phyloP scores from a whole-genome alignment of 2,888 invertebrate genomes.

The Rhagophthalmus giganteus region DNA sequence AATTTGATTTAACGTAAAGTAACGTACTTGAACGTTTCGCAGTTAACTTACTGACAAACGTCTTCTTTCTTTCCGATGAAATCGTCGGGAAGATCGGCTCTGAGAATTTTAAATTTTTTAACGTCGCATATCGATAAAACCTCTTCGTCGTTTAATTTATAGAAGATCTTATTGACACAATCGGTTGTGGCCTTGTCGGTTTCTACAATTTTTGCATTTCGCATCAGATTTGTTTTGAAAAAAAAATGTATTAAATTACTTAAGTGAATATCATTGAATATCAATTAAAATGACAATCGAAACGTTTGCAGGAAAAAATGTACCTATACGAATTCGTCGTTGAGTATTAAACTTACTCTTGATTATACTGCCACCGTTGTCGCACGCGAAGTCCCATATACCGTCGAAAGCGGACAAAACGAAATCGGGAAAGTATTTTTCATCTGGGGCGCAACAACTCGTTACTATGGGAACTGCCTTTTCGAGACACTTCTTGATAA shows the following conservation, averaged over 20 bases:
- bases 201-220: too few relatives aligned
- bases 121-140: not conserved
- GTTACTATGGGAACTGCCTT: not conserved
- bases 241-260: too few relatives aligned
- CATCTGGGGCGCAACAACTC: not conserved
- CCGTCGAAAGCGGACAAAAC: constrained; percentile 1
- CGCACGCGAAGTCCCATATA: not conserved
- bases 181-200: too few relatives aligned
- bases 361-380: not conserved
- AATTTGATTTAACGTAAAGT: too few relatives aligned
- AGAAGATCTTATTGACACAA: not conserved
- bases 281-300: too few relatives aligned
- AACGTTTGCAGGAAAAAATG: too few relatives aligned
- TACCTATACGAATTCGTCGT: too few relatives aligned
- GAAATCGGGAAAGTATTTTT: not conserved
- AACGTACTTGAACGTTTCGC: too few relatives aligned
- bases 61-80: not conserved
- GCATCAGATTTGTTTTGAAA: too few relatives aligned
- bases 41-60: not conserved
- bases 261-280: too few relatives aligned
- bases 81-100: not conserved
- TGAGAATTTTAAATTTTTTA: not conserved
- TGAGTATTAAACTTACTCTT: not conserved
- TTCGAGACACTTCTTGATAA: not conserved
- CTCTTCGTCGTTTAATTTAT: not conserved